phyloP scores from a whole-genome alignment of 1,140 invertebrate genomes.

The Aphis craccivora region DNA sequence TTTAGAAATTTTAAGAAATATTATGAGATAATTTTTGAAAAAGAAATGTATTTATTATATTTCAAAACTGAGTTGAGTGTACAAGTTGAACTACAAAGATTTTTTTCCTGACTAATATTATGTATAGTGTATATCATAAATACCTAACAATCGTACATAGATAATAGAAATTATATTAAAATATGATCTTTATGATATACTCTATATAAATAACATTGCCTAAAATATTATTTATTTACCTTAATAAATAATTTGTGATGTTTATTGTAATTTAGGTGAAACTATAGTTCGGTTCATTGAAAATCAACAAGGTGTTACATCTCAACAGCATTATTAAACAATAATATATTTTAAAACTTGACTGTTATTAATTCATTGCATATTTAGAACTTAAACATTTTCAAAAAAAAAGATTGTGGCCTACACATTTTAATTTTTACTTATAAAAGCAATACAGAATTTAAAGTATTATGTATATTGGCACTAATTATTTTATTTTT shows the following conservation, averaged over 20 bases:
- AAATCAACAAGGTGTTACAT: background rate
- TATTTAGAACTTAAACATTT: background rate
- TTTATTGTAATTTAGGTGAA: constrained; percentile 39
- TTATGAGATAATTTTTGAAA: background rate
- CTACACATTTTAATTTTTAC: background rate
- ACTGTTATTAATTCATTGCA: background rate
- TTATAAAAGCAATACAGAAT: background rate
- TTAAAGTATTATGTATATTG: background rate
- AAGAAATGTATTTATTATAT: background rate
- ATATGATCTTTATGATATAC: background rate
- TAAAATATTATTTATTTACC: background rate
- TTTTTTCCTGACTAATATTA: background rate
- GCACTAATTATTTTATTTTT: background rate
- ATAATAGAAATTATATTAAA: background rate
- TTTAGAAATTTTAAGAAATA: too few species aligned
- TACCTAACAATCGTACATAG: background rate
- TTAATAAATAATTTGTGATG: background rate
- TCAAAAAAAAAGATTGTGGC: background rate
- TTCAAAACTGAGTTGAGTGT: background rate
- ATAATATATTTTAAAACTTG: background rate
- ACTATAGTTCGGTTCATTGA: constrained; percentile 27
- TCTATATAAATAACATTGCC: background rate
- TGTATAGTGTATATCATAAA: background rate
- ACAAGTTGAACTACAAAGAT: background rate
- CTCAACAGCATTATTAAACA: constrained; percentile 37